A percentile compares a stretch with the other conserved stretches of the same genome.
Conservation (phyloP, 2,113 vertebrate genomes). For the Tautogolabrus adspersus region DNA sequence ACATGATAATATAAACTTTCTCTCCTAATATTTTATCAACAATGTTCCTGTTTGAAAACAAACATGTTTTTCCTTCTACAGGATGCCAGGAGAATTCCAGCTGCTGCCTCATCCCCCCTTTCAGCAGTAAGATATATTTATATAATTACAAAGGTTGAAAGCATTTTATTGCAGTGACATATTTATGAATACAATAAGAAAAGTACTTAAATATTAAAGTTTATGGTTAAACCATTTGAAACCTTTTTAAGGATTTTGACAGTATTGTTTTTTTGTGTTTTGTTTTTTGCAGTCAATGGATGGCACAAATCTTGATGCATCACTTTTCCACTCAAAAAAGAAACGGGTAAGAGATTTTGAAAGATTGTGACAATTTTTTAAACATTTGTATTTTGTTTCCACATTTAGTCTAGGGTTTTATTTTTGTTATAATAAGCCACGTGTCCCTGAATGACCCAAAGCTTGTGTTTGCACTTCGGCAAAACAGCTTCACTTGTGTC, state of each 20-base stretch:
- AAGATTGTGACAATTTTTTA: neutral
- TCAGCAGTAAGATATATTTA: slow-evolving; percentile 87
- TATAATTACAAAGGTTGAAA: neutral
- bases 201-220: too few species aligned
- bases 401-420: neutral
- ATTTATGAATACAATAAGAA: neutral
- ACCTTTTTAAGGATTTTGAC: neutral
- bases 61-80: slow-evolving; percentile 67
- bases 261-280: neutral
- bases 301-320: slow-evolving; percentile 79
- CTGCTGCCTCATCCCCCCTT: slow-evolving; percentile 83
- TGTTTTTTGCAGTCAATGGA: slow-evolving; percentile 85
- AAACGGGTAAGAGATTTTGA: slow-evolving; percentile 84
- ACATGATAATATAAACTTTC: neutral
- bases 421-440: neutral
- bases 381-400: neutral
- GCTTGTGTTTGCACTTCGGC: neutral
- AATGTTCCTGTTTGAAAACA: neutral
- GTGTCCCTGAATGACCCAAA: neutral
- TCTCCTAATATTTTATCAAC: too few species aligned
- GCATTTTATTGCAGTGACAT: neutral
- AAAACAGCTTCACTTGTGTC: neutral
- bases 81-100: slow-evolving; percentile 97
- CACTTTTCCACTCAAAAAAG: slow-evolving; percentile 84
- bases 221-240: neutral